Evolutionary conservation across 2,888 invertebrate species (phyloP).

Genomic region (Himalopsyche japonica): DNA sequence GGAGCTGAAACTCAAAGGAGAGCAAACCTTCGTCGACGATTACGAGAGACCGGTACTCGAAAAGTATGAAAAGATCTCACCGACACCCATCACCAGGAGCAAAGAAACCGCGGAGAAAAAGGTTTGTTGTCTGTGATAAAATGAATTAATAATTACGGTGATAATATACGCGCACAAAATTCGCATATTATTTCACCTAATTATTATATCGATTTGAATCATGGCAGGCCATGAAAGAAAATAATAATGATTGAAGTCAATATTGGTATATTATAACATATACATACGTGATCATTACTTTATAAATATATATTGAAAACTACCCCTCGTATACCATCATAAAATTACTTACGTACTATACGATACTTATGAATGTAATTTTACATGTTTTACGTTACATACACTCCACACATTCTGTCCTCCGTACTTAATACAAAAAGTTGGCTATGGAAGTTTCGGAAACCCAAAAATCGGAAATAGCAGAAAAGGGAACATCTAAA

Average conservation of each 20-base stretch:
- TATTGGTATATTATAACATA: no score
- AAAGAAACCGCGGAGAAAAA: slow-evolving; percentile 55
- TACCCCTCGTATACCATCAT: no score
- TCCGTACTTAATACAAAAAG: background rate
- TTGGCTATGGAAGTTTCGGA: background rate
- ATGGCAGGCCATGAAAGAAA: no score
- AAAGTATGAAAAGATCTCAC: slow-evolving; percentile 65
- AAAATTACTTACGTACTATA: background rate
- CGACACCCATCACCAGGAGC: slow-evolving; percentile 57
- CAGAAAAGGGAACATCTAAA: background rate
- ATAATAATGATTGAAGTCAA: no score
- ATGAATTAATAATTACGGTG: background rate
- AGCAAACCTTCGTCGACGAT: slow-evolving; percentile 68
- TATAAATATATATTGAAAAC: no score
- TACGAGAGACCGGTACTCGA: slow-evolving; percentile 77
- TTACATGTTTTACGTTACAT: background rate
- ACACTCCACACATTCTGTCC: background rate
- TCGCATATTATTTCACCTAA: no score
- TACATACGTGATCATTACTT: no score
- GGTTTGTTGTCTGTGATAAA: slow-evolving; percentile 44
- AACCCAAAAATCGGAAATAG: background rate
- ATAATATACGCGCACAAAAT: no score
- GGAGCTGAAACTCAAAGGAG: slow-evolving; percentile 57
- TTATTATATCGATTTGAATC: no score
- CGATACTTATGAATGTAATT: background rate